Evolutionary conservation across 2,797 vertebrate genomes (phyloP), one percentile per base, ranked within the genome.

Genomic region (Sebastes kiyomatsui): DNA sequence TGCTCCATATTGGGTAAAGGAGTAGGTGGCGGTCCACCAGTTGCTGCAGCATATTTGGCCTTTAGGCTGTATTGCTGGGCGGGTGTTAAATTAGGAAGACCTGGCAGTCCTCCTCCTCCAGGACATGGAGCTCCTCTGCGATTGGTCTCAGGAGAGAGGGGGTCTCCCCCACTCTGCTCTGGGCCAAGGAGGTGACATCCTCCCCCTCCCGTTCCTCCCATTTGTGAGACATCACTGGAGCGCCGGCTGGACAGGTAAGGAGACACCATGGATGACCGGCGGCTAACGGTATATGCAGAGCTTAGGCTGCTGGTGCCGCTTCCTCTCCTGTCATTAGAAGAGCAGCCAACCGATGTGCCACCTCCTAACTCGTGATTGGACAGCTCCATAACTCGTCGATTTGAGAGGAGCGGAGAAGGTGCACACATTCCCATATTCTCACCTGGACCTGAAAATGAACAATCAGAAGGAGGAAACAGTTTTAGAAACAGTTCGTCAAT

Each of bases 261-360:
- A 3, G 97, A 98, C 27, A 95, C 96, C 90, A 97, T 93, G 16
- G 98, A 99, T 0, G 98, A 99, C 14, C 98, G 97, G 0, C 97
- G 97, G 92, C 97, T 99, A 72, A 98, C 97, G 0, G 98, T 99
- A 60, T 99, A 99, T 60, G 98, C 98, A 0, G 98, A 99, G 92
- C 98, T 99, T 23, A 99, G 72, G 7, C 97, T 99, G 90, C 98
- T 99, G 86, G 97, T 98, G 85, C 96, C 96, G 4, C 98, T 99
- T 87, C 96, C 96, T n/a, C 98, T 97, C 52, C 97, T 95, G 76
- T 99, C 98, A 7, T 88, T 96, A 7, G 84, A 82, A 0, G 90
- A 86, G 25, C 82, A 93, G 38, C 92, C 77, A 72, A 95, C 83
- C 1, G 89, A 87, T 1, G 87, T 74, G 6, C 90, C 89, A 16